phyloP scores from a whole-genome alignment of 2,888 invertebrate species.

The Teleogryllus oceanicus region DNA sequence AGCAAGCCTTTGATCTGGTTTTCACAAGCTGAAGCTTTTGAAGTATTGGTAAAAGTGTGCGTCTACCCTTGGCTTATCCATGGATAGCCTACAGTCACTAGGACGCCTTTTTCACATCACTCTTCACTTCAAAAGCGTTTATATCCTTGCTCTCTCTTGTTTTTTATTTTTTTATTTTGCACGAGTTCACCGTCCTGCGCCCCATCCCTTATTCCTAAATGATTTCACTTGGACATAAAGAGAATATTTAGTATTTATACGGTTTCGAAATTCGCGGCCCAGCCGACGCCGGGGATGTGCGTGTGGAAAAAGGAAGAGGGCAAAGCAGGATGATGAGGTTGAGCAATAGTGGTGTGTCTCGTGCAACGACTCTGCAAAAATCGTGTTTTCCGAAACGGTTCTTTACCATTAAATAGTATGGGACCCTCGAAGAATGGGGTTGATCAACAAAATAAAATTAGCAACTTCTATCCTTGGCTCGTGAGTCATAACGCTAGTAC shows the following conservation, averaged over 20 bases:
- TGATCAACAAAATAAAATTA: too few relatives aligned
- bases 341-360: too few relatives aligned
- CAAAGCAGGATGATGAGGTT: too few relatives aligned
- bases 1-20: conserved; percentile 4
- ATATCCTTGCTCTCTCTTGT: background rate
- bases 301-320: too few relatives aligned
- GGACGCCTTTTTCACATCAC: conserved; percentile 4
- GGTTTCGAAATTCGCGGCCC: background rate
- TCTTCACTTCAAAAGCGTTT: conserved; percentile 4
- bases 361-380: too few relatives aligned
- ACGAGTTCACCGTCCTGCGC: background rate
- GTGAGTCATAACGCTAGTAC: too few relatives aligned
- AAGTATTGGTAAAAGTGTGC: conserved; percentile 2
- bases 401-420: too few relatives aligned
- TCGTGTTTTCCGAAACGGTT: too few relatives aligned
- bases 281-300: too few relatives aligned
- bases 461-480: too few relatives aligned
- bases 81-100: conserved; percentile 18
- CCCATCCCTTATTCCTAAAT: background rate
- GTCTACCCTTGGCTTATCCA: conserved; percentile 18
- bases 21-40: conserved; percentile 8
- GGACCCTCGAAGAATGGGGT: too few relatives aligned
- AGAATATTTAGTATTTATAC: background rate
- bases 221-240: background rate
- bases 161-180: background rate